A percentile compares a stretch with the other conserved stretches of the same genome.
Conservation (phyloP, 2,797 vertebrate genomes). For the Taenioides sp. region DNA sequence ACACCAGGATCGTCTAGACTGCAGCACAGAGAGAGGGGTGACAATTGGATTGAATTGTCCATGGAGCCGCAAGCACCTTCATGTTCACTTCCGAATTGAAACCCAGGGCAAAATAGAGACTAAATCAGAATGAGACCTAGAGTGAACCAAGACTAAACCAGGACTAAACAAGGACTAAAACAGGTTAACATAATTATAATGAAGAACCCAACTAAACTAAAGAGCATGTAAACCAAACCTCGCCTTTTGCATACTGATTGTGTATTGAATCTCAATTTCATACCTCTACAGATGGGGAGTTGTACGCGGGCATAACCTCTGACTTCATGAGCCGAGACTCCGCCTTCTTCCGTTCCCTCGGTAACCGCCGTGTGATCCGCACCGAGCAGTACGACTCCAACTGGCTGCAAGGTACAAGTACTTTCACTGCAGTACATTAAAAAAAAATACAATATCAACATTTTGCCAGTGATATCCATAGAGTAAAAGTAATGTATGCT, state of each 20-base stretch:
- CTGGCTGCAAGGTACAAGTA: slow-evolving; percentile 80
- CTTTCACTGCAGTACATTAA: neutral
- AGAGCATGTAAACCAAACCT: neutral
- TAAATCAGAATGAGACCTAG: neutral
- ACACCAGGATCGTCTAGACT: too few species aligned
- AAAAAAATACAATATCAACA: neutral
- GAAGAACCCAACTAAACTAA: too few species aligned
- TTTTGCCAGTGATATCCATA: too few species aligned
- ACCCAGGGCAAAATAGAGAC: neutral
- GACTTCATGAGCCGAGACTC: slow-evolving; percentile 84
- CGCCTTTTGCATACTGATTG: neutral
- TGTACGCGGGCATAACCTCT: slow-evolving; percentile 82
- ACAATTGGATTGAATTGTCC: too few species aligned
- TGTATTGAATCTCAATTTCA: neutral
- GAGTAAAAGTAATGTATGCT: too few species aligned
- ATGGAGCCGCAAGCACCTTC: too few species aligned
- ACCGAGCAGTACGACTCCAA: slow-evolving; percentile 83
- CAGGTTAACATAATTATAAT: neutral
- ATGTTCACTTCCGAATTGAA: neutral
- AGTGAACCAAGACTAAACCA: neutral
- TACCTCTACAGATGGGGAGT: slow-evolving; percentile 72
- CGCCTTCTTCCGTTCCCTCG: slow-evolving; percentile 82
- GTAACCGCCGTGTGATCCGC: slow-evolving; percentile 77
- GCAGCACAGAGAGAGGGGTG: too few species aligned
- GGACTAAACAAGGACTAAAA: neutral